Evolutionary conservation across 2,113 vertebrate genomes (phyloP).

Genomic region (Cavia porcellus): DNA sequence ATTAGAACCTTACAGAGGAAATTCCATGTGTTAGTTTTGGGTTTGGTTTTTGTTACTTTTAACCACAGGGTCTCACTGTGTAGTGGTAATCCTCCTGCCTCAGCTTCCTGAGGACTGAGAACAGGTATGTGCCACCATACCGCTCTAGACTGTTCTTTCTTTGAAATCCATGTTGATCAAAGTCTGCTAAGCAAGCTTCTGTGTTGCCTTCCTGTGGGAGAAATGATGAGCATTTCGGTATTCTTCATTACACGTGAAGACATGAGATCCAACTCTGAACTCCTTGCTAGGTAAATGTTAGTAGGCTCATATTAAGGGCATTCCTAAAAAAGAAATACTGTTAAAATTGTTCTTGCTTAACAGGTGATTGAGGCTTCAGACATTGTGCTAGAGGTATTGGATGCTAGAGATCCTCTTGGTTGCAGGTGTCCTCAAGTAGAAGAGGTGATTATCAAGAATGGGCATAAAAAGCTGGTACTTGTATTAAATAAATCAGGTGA

Average conservation of each 20-base stretch:
- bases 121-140: neutral
- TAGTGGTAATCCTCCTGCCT: neutral
- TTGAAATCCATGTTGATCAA: neutral
- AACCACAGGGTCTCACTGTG: neutral
- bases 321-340: neutral
- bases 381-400: conserved; percentile 95
- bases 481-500: conserved; percentile 97
- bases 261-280: conserved; percentile 50
- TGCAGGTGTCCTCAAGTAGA: conserved; percentile 96
- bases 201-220: conserved; percentile 22
- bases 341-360: conserved; percentile 42
- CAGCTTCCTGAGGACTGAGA: neutral
- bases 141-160: neutral
- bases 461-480: conserved; percentile 93
- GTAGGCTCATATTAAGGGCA: neutral
- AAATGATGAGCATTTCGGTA: neutral
- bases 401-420: conserved; percentile 97
- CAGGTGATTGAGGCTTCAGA: conserved; percentile 96
- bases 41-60: neutral
- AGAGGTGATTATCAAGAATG: conserved; percentile 89
- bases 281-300: neutral
- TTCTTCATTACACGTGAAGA: conserved; percentile 44
- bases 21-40: neutral
- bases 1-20: neutral
- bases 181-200: neutral